Conservation (phyloP, 2,888 invertebrate species). For the Microchrysa polita region DNA sequence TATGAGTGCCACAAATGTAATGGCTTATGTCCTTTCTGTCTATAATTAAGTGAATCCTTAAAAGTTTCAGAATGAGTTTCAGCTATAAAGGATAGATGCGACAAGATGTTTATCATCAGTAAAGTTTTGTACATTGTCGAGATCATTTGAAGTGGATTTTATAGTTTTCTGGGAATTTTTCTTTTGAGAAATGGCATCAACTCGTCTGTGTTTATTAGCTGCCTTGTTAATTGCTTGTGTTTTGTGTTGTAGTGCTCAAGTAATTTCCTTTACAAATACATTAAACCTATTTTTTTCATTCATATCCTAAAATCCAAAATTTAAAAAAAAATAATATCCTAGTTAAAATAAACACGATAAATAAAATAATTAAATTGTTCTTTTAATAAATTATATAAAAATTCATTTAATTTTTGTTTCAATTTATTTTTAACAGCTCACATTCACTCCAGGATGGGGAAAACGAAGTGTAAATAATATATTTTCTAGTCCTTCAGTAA, state of each 20-base stretch:
- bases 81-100: conserved; percentile 29
- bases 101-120: conserved; percentile 16
- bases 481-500: conserved; percentile 47
- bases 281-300: neutral
- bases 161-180: neutral
- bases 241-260: conserved; percentile 34
- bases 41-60: conserved; percentile 43
- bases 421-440: conserved; percentile 48
- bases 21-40: conserved; percentile 13
- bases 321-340: no score
- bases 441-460: conserved; percentile 54
- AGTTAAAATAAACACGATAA: no score
- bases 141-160: conserved; percentile 1
- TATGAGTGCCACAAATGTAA: no score
- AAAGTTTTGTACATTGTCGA: neutral
- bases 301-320: neutral
- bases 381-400: neutral
- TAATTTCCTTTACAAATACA: conserved; percentile 15
- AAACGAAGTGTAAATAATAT: conserved; percentile 50
- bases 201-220: conserved; percentile 8
- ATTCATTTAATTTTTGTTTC: conserved; percentile 13
- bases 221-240: conserved; percentile 27
- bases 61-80: neutral
- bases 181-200: conserved; percentile 23
- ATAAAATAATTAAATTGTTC: conserved; percentile 5